Evolutionary conservation across 2,888 invertebrate genomes (phyloP).

Genomic region (Microdon myrmicae): DNA sequence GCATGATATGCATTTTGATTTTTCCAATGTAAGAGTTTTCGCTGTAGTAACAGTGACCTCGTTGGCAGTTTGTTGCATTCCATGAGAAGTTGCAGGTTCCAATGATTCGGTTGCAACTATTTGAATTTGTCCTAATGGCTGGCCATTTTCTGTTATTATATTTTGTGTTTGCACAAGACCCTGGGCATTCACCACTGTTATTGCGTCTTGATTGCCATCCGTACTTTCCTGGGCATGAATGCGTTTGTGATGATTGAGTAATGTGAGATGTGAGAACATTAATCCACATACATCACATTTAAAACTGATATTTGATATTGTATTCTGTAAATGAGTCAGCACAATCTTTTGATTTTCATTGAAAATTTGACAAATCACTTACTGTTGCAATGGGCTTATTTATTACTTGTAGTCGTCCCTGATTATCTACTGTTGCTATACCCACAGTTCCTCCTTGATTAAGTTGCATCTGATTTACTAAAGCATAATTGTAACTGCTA

Average conservation of each 20-base stretch:
- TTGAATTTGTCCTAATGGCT: conserved; percentile 70
- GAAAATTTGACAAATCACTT: conserved; percentile 41
- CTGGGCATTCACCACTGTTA: conserved; percentile 70
- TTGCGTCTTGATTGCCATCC: conserved; percentile 66
- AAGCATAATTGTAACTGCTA: conserved; percentile 79
- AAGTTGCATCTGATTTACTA: conserved; percentile 87
- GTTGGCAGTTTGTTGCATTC: conserved; percentile 52
- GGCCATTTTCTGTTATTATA: conserved; percentile 65
- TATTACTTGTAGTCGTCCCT: conserved; percentile 66
- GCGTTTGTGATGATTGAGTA: conserved; percentile 87
- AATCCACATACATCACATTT: conserved; percentile 89
- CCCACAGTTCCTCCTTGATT: conserved; percentile 70
- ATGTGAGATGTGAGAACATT: conserved; percentile 83
- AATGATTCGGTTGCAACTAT: conserved; percentile 70
- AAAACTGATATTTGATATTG: conserved; percentile 84
- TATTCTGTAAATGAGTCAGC: conserved; percentile 69
- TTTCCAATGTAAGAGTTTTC: conserved; percentile 70
- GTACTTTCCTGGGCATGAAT: conserved; percentile 76
- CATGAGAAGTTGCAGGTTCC: conserved; percentile 57
- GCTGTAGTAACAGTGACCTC: conserved; percentile 64
- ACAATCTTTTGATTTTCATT: conserved; percentile 1
- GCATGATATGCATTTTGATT: conserved; percentile 72
- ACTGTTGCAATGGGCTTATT: conserved; percentile 66
- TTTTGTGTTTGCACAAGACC: conserved; percentile 65
- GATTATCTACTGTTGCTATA: conserved; percentile 66